phyloP scores from a whole-genome alignment of 2,797 vertebrate species.

The Scolopax rusticola region DNA sequence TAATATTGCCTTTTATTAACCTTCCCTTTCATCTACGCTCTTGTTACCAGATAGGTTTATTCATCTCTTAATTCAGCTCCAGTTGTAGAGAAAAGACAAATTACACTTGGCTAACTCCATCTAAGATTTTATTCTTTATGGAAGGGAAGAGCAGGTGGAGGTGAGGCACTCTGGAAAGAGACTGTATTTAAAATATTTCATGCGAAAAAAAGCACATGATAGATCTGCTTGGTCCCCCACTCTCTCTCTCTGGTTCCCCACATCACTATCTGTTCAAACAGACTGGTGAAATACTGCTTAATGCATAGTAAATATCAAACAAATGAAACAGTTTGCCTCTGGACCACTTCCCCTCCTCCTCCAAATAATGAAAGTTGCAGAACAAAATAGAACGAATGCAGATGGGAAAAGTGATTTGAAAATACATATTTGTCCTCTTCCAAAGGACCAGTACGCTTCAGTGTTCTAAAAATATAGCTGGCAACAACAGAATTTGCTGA shows the following conservation, averaged over 20 bases:
- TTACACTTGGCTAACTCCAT: not conserved
- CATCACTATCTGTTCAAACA: not conserved
- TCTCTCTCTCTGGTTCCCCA: not conserved
- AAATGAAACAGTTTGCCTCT: too few relatives aligned
- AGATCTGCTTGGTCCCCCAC: not conserved
- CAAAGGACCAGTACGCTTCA: not conserved
- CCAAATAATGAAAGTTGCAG: not conserved
- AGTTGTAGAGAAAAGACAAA: not conserved
- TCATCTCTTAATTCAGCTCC: not conserved
- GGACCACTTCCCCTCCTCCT: not conserved
- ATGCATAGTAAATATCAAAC: accelerated
- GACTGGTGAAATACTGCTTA: not conserved
- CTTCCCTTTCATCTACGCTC: not conserved
- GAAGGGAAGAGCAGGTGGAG: not conserved
- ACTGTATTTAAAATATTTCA: not conserved
- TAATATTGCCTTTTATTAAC: not conserved
- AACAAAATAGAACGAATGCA: accelerated
- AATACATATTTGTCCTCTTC: not conserved
- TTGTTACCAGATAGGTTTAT: not conserved
- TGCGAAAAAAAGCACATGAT: not conserved
- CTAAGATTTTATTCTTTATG: not conserved
- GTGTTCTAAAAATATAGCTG: not conserved
- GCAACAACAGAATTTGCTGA: not conserved
- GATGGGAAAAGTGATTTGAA: not conserved
- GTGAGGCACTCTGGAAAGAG: not conserved